Evolutionary conservation across 2,797 vertebrate species (phyloP).

Genomic region (Myoxocephalus aenaeus): DNA sequence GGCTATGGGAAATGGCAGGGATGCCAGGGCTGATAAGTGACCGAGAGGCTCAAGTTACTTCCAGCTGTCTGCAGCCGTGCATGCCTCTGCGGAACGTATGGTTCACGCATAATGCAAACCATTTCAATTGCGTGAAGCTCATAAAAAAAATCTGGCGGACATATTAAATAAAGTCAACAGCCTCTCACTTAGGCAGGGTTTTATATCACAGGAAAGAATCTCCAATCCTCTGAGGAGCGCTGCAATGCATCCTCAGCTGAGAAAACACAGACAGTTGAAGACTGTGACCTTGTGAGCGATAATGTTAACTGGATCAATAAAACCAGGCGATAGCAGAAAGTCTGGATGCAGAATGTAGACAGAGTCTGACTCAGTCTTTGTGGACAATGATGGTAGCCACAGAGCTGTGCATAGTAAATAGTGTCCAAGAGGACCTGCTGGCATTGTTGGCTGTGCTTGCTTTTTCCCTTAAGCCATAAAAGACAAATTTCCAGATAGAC

Average conservation of each 20-base stretch:
- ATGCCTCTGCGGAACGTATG: constrained; percentile 77
- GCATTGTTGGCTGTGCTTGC: constrained; percentile 51
- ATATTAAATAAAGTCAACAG: constrained; percentile 83
- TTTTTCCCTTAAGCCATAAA: constrained; percentile 60
- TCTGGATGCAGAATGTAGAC: constrained; percentile 65
- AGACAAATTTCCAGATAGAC: constrained; percentile 52
- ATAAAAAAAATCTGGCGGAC: constrained; percentile 77
- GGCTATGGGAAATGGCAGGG: constrained; percentile 85
- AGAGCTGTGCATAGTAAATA: constrained; percentile 49
- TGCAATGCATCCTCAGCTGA: constrained; percentile 79
- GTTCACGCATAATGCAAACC: constrained; percentile 81
- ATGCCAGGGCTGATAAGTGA: constrained; percentile 85
- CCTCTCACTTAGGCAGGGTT: constrained; percentile 70
- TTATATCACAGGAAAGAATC: constrained; percentile 79
- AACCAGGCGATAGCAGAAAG: constrained; percentile 62
- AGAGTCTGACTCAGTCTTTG: constrained; percentile 59
- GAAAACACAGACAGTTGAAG: constrained; percentile 79
- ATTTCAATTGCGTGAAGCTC: constrained; percentile 81
- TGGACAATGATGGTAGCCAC: constrained; percentile 59
- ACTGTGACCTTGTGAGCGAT: constrained; percentile 60
- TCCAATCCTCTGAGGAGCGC: constrained; percentile 62
- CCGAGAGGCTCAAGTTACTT: constrained; percentile 83
- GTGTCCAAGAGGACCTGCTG: constrained; percentile 62
- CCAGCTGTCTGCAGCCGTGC: constrained; percentile 85
- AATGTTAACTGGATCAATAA: constrained; percentile 79